Evolutionary conservation across 2,113 vertebrate species (phyloP).

Genomic region (Mormyrus lacerda): DNA sequence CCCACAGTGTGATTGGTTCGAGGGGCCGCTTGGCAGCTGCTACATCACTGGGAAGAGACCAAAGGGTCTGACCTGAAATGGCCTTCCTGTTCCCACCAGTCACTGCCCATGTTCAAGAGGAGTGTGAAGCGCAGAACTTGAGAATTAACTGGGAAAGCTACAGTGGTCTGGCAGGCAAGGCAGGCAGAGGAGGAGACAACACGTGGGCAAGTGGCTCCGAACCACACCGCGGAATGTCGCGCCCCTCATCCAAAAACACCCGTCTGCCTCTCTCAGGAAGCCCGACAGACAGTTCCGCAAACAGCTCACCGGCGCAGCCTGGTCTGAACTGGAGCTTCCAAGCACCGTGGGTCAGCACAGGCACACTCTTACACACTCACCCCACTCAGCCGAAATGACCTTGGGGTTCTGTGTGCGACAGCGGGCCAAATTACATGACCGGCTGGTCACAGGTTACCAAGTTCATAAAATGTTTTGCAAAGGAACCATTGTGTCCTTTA

Average conservation of each 20-base stretch:
- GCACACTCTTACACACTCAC: background rate
- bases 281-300: slow-evolving; percentile 4
- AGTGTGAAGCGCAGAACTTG: background rate
- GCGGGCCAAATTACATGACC: background rate
- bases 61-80: background rate
- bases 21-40: background rate
- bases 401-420: background rate
- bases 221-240: background rate
- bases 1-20: background rate
- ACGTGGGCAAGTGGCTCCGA: background rate
- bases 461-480: background rate
- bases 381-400: background rate
- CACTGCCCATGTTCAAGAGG: background rate
- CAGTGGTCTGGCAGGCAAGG: background rate
- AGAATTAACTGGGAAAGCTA: background rate
- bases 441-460: background rate
- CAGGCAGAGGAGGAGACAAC: background rate
- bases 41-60: background rate
- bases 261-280: background rate
- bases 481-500: background rate
- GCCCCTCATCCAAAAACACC: background rate
- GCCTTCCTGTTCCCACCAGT: background rate
- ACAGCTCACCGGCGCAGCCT: background rate
- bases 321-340: background rate
- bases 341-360: background rate